phyloP scores from a whole-genome alignment of 2,888 invertebrate genomes.

The Eristalis arbustorum region DNA sequence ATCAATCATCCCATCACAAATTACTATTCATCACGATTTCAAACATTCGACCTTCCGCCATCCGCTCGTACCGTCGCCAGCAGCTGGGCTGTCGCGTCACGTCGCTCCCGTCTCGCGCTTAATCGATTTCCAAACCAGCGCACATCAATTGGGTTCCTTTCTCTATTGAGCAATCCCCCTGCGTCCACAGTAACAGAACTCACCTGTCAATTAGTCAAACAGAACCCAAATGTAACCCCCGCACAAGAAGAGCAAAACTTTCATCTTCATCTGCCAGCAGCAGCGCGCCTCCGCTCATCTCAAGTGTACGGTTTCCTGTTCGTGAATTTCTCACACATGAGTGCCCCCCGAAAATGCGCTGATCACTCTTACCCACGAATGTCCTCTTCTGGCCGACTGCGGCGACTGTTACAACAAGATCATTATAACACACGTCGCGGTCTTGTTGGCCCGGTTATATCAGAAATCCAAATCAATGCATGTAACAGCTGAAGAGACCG shows the following conservation, averaged over 20 bases:
- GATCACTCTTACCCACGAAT: constrained; percentile 62
- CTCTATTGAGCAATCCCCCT: constrained; percentile 47
- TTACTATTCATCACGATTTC: constrained; percentile 35
- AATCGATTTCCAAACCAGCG: constrained; percentile 20
- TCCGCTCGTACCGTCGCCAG: constrained; percentile 11
- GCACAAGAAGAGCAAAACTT: constrained; percentile 33
- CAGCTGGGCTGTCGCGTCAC: constrained; percentile 8
- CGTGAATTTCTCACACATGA: constrained; percentile 68
- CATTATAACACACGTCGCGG: constrained; percentile 57
- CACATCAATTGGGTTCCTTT: constrained; percentile 44
- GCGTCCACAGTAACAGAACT: constrained; percentile 37
- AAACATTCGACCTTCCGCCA: constrained; percentile 22
- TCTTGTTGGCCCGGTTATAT: constrained; percentile 46
- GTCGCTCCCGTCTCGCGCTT: not conserved
- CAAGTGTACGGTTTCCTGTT: constrained; percentile 54
- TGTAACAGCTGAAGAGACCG: constrained; percentile 44
- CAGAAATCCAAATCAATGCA: constrained; percentile 50
- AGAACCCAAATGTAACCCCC: constrained; percentile 36
- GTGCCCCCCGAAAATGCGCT: constrained; percentile 21
- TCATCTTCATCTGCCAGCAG: constrained; percentile 59
- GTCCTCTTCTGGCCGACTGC: constrained; percentile 37
- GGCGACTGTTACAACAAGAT: constrained; percentile 48
- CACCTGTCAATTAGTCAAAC: constrained; percentile 61
- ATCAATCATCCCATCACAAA: constrained; percentile 23
- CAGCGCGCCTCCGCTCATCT: constrained; percentile 20